These are phyloP conservation scores for Megaleporinus macrocephalus DNA, from an alignment of 2,113 vertebrate genomes.

Conservation along the genomic window DNA sequence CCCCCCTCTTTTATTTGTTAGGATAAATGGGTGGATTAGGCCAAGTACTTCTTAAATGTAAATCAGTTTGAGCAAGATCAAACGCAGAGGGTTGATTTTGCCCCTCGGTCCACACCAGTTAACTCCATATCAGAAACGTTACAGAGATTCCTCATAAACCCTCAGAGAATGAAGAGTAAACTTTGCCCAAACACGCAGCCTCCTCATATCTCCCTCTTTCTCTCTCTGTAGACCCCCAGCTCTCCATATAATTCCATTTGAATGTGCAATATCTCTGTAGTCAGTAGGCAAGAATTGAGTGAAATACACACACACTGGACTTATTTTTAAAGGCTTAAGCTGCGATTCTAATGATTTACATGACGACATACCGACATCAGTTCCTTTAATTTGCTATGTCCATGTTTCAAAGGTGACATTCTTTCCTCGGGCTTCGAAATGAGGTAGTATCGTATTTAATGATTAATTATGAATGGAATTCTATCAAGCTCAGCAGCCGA, in stretches of 20 bases:
- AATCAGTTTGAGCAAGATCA: conserved; percentile 75
- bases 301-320: not conserved
- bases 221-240: conserved; percentile 11
- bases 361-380: not conserved
- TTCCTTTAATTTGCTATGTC: conserved; percentile 17
- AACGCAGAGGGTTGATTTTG: conserved; percentile 69
- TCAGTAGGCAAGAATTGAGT: not conserved
- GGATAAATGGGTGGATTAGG: conserved; percentile 73
- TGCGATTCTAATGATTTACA: not conserved
- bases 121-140: conserved; percentile 67
- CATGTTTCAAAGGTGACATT: conserved; percentile 37
- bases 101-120: conserved; percentile 64
- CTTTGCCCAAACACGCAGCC: conserved; percentile 49
- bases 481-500: conserved; percentile 8
- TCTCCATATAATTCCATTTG: not conserved
- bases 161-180: conserved; percentile 63
- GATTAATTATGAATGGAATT: conserved; percentile 41
- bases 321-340: not conserved
- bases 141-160: conserved; percentile 63
- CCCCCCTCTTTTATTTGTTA: conserved; percentile 47
- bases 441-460: conserved; percentile 26
- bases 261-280: not conserved
- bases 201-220: conserved; percentile 46
- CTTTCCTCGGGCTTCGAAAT: conserved; percentile 1
- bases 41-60: conserved; percentile 66